A percentile compares a stretch with the other conserved stretches of the same genome.
phyloP scores from a whole-genome alignment of 2,888 invertebrate genomes.

The Exephanes ischioxanthus region DNA sequence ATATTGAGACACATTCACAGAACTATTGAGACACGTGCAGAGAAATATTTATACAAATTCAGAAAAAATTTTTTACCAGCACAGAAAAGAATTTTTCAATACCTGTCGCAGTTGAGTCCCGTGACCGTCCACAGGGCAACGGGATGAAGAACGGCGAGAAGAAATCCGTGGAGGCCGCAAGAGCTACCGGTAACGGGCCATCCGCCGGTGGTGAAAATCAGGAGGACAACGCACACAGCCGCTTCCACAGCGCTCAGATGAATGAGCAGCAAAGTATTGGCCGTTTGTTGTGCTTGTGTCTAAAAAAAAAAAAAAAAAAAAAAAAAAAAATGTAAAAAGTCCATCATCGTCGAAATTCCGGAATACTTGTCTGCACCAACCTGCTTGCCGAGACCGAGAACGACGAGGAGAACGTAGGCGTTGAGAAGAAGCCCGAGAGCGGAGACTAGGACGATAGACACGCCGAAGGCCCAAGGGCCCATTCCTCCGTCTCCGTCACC shows the following conservation, averaged over 20 bases:
- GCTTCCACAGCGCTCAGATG: conserved; percentile 91
- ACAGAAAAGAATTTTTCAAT: conserved; percentile 48
- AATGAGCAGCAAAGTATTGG: conserved; percentile 90
- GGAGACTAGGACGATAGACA: conserved; percentile 90
- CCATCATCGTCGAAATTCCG: background rate
- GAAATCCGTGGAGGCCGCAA: conserved; percentile 89
- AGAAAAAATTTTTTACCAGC: background rate
- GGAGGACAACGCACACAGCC: conserved; percentile 88
- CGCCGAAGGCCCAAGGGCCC: conserved; percentile 89
- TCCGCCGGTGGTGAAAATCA: conserved; percentile 87
- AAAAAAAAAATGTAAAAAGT: background rate
- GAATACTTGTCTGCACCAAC: conserved; percentile 64
- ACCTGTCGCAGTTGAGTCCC: conserved; percentile 91
- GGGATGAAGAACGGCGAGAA: conserved; percentile 90
- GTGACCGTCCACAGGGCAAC: conserved; percentile 93
- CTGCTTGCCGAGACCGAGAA: conserved; percentile 87
- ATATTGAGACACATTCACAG: background rate
- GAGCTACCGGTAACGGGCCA: conserved; percentile 86
- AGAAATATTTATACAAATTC: too few species aligned
- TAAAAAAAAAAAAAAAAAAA: conserved; percentile 7
- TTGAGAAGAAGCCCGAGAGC: conserved; percentile 91
- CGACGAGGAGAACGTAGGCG: conserved; percentile 90
- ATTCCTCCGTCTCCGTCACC: conserved; percentile 84
- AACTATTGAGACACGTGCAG: too few species aligned
- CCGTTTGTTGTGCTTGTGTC: conserved; percentile 84